Conservation (phyloP, 2,797 vertebrate species). For the Malacoctenus gilli region DNA sequence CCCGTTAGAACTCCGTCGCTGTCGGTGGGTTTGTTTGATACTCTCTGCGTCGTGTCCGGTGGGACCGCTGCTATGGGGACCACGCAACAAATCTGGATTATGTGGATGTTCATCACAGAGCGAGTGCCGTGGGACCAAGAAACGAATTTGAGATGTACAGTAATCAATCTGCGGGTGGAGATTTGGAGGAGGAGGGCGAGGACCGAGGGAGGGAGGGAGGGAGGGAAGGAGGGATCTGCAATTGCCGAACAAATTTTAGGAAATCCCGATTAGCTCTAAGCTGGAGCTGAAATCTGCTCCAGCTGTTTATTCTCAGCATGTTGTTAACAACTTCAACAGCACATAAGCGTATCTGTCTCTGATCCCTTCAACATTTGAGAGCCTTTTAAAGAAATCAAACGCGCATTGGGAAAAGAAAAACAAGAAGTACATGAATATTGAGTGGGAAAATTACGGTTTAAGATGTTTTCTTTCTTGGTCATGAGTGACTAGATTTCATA, state of each 20-base stretch:
- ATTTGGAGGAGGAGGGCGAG: not conserved
- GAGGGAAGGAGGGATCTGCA: no score
- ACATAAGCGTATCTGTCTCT: no score
- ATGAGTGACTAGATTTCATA: no score
- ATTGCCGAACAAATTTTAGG: slow-evolving; percentile 10
- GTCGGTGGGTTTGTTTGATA: slow-evolving; percentile 18
- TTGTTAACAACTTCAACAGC: not conserved
- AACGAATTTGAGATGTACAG: slow-evolving; percentile 7
- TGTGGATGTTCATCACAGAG: slow-evolving; percentile 9
- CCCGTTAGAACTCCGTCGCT: slow-evolving; percentile 1
- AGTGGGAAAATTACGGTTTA: no score
- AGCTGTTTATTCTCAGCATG: slow-evolving; percentile 35
- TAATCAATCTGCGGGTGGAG: slow-evolving; percentile 11
- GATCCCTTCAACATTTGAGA: no score
- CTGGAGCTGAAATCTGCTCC: slow-evolving; percentile 37
- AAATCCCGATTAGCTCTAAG: slow-evolving; percentile 37
- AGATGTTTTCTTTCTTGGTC: no score
- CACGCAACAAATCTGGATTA: not conserved
- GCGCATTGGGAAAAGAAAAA: no score
- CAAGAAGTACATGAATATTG: no score
- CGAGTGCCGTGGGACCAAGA: slow-evolving; percentile 2
- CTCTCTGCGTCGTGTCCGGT: slow-evolving; percentile 2
- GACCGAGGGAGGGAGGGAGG: no score
- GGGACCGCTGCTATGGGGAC: slow-evolving; percentile 24
- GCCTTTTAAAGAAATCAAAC: no score